These are phyloP conservation scores for Planococcus citri DNA, from an alignment of 1,140 invertebrate species.

Conservation along the genomic window DNA sequence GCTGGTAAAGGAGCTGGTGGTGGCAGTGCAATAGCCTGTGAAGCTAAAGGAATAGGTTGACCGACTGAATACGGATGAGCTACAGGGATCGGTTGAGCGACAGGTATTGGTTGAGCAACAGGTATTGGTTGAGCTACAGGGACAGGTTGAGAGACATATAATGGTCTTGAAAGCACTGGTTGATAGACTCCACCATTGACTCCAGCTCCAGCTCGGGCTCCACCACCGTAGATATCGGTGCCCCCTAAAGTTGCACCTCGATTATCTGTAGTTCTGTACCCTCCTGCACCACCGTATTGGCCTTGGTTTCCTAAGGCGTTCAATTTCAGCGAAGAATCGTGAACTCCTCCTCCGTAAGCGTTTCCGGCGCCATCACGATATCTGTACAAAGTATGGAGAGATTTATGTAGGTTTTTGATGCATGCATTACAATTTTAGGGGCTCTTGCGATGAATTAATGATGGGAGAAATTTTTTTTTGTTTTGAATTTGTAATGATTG, in stretches of 20 bases:
- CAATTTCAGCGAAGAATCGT: slow-evolving; percentile 28
- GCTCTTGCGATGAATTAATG: too few relatives aligned
- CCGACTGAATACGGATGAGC: neutral
- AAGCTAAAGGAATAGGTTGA: neutral
- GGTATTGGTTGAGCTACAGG: neutral
- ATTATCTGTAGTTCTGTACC: slow-evolving; percentile 13
- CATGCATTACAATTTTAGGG: too few relatives aligned
- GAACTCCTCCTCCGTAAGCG: slow-evolving; percentile 27
- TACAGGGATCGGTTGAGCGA: neutral
- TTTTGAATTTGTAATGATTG: too few relatives aligned
- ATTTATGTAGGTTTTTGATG: too few relatives aligned
- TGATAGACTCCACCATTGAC: neutral
- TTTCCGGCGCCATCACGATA: slow-evolving; percentile 28
- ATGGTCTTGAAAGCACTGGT: neutral
- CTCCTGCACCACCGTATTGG: slow-evolving; percentile 26
- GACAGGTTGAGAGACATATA: neutral
- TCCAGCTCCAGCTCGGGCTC: neutral
- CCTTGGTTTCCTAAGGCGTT: slow-evolving; percentile 27
- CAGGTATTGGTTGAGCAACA: neutral
- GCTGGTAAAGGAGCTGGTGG: neutral
- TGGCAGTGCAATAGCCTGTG: slow-evolving; percentile 18
- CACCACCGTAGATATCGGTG: neutral
- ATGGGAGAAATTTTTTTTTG: too few relatives aligned
- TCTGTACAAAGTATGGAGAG: too few relatives aligned
- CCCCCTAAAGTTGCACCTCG: slow-evolving; percentile 8